A percentile compares a stretch with the other conserved stretches of the same genome.
phyloP scores from a whole-genome alignment of 2,888 invertebrate species.

The Tyria jacobaeae region DNA sequence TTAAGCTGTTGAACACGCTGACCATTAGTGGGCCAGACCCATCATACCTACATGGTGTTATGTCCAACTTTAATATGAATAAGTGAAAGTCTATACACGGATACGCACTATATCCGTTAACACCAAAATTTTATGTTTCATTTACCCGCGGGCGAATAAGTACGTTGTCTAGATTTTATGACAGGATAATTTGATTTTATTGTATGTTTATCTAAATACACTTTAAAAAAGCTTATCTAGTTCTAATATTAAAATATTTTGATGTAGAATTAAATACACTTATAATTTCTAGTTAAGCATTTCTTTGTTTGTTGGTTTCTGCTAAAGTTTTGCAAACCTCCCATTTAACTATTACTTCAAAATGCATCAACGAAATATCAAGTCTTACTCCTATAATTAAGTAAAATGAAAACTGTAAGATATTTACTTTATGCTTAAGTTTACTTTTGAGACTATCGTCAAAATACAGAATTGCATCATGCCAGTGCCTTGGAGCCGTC shows the following conservation, averaged over 20 bases:
- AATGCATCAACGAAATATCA: too few relatives aligned
- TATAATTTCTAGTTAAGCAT: neutral
- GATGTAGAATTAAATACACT: neutral
- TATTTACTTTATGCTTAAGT: too few relatives aligned
- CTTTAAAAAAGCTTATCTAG: neutral
- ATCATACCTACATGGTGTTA: neutral
- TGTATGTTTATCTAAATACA: neutral
- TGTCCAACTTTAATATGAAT: neutral
- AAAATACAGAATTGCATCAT: too few relatives aligned
- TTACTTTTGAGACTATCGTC: too few relatives aligned
- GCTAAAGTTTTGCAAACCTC: neutral
- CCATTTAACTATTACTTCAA: neutral
- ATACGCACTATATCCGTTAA: constrained; percentile 5
- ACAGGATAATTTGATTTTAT: neutral
- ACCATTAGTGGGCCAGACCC: neutral
- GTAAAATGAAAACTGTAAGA: too few relatives aligned
- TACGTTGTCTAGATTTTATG: neutral
- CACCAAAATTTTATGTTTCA: neutral
- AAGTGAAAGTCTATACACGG: neutral
- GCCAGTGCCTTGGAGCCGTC: too few relatives aligned
- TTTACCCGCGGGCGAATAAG: neutral
- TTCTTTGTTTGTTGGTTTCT: neutral
- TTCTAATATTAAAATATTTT: neutral
- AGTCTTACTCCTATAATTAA: too few relatives aligned
- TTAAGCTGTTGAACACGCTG: neutral